phyloP scores from a whole-genome alignment of 2,797 vertebrate genomes.

The Argentina silus region DNA sequence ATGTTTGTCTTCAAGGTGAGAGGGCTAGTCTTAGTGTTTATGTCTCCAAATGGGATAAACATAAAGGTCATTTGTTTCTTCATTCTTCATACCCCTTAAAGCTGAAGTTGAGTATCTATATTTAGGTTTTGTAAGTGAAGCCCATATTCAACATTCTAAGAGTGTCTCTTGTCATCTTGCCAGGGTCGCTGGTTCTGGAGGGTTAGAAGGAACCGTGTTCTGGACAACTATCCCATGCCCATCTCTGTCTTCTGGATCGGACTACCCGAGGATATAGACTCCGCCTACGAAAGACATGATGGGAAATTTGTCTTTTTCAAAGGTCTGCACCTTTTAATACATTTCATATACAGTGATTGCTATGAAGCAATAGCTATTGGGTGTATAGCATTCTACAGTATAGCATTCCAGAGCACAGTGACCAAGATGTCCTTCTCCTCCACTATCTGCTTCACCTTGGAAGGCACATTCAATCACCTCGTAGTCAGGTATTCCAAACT shows the following conservation, averaged over 20 bases:
- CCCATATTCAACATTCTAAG: background rate
- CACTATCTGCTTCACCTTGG: background rate
- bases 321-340: constrained; percentile 73
- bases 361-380: background rate
- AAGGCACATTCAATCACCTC: background rate
- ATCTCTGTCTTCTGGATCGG: constrained; percentile 96
- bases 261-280: constrained; percentile 90
- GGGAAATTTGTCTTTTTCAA: constrained; percentile 98
- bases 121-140: too few relatives aligned
- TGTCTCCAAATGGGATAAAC: too few relatives aligned
- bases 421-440: background rate
- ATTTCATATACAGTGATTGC: background rate
- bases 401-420: background rate
- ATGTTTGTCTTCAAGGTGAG: constrained; percentile 99
- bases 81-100: too few relatives aligned
- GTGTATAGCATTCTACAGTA: too few relatives aligned
- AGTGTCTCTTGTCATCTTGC: constrained; percentile 12
- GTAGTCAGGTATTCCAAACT: too few relatives aligned
- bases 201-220: constrained; percentile 91
- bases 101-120: too few relatives aligned
- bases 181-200: constrained; percentile 98
- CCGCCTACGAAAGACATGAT: constrained; percentile 94
- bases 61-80: too few relatives aligned
- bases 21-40: background rate
- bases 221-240: constrained; percentile 98